Evolutionary conservation across 2,888 invertebrate genomes (phyloP), one percentile per base, ranked within the genome.

Genomic region (Rutpela maculata): DNA sequence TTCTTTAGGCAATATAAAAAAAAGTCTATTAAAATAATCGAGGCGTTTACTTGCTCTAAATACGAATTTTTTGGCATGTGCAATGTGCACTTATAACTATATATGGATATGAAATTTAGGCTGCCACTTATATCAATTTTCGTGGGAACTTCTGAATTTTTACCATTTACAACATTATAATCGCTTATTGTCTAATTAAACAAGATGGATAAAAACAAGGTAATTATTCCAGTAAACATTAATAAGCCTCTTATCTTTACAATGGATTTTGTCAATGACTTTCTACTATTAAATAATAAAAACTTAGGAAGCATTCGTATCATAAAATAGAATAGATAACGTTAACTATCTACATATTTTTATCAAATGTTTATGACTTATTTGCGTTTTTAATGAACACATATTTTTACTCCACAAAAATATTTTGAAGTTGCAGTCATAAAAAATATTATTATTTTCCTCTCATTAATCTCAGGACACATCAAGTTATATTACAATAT

Each of bases 141-240:
- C n/a, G n/a, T 50, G n/a, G 50, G 50, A 50, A 66, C 65, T 43
- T 43, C 65, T 50, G 19, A 43, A 18, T 66, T 22, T 19, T 43
- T 66, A 66, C 12, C 6, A 17, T 10, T n/a, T 17, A 63, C 17
- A 63, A 17, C 31, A 17, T n/a, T 35, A n/a, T 17, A 17, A 63
- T 63, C n/a, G 17, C 35, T 35, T 63, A 63, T 63, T 43, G 12
- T 12, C 18, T 43, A 65, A 65, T 65, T 15, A 66, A 66, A 66
- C 18, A 38, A 15, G 50, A 22, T 17, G 19, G 19, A 66, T 12
- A 38, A 38, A 66, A 66, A 66, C 38, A 38, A 38, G 9, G 12
- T 66, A 66, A 66, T 66, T 66, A 50, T 43, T 66, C 17, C 50
- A 7, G 43, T 66, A 66, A 18, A 66, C 38, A 66, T 22, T 38